These are phyloP conservation scores for Drosophila arawakana DNA, from an alignment of 1,140 invertebrate genomes.

Conservation along the genomic window DNA sequence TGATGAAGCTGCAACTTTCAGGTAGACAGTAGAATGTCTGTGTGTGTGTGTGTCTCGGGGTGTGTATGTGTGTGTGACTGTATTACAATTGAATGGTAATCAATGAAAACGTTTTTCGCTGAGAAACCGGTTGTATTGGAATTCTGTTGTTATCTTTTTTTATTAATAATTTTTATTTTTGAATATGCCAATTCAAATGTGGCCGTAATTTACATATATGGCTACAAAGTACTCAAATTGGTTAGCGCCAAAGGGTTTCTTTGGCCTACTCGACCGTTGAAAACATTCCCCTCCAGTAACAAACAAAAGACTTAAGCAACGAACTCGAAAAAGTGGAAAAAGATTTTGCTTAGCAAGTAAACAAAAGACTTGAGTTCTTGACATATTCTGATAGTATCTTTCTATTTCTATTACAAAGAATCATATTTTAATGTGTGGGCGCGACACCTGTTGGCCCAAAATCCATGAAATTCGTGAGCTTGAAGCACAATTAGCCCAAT, in stretches of 20 bases:
- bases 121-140: constrained; percentile 50
- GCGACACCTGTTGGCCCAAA: constrained; percentile 29
- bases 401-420: not conserved
- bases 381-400: constrained; percentile 4
- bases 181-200: constrained; percentile 27
- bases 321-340: constrained; percentile 25
- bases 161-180: constrained; percentile 33
- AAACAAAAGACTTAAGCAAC: constrained; percentile 61
- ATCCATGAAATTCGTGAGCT: constrained; percentile 6
- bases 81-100: constrained; percentile 54
- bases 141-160: constrained; percentile 27
- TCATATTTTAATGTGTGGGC: constrained; percentile 22
- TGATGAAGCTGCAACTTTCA: constrained; percentile 47
- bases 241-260: constrained; percentile 31
- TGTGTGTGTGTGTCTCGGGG: not conserved
- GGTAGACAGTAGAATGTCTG: constrained; percentile 28
- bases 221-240: constrained; percentile 12
- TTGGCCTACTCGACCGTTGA: not conserved
- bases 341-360: no score
- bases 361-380: constrained; percentile 16
- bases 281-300: constrained; percentile 6
- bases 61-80: not conserved
- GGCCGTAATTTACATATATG: constrained; percentile 24
- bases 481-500: constrained; percentile 42
- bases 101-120: constrained; percentile 63